Conservation (phyloP, 2,797 vertebrate genomes). For the Fringilla coelebs region DNA sequence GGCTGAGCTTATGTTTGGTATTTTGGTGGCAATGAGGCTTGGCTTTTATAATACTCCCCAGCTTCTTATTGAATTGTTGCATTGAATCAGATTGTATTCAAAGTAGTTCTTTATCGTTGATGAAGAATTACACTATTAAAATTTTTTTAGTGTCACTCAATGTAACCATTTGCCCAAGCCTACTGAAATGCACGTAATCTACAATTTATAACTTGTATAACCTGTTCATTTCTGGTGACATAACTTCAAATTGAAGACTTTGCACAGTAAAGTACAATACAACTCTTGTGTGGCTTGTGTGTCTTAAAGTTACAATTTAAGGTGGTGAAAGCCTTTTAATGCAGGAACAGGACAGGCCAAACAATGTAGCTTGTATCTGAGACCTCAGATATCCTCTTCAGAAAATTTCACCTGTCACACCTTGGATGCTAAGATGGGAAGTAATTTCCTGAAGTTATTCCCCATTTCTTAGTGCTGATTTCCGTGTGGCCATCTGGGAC, state of each 20-base stretch:
- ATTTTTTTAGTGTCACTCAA: neutral
- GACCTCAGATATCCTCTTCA: neutral
- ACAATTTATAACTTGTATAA: neutral
- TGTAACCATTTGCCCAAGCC: neutral
- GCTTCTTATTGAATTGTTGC: neutral
- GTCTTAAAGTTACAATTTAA: neutral
- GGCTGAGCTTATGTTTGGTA: neutral
- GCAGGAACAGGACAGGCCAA: neutral
- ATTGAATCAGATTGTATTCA: neutral
- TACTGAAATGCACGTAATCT: neutral
- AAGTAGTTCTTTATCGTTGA: neutral
- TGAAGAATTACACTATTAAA: neutral
- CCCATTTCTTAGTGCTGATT: neutral
- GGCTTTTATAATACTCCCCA: neutral
- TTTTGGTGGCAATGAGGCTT: neutral
- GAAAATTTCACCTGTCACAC: neutral
- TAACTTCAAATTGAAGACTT: neutral
- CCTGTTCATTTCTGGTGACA: neutral
- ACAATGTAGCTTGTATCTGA: neutral
- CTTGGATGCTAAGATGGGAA: neutral
- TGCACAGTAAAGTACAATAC: neutral
- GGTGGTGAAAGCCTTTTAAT: neutral
- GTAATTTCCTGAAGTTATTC: neutral
- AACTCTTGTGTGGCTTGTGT: neutral
- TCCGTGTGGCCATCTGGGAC: neutral